Conservation (phyloP, 2,113 vertebrate species). For the Centropus bengalensis region DNA sequence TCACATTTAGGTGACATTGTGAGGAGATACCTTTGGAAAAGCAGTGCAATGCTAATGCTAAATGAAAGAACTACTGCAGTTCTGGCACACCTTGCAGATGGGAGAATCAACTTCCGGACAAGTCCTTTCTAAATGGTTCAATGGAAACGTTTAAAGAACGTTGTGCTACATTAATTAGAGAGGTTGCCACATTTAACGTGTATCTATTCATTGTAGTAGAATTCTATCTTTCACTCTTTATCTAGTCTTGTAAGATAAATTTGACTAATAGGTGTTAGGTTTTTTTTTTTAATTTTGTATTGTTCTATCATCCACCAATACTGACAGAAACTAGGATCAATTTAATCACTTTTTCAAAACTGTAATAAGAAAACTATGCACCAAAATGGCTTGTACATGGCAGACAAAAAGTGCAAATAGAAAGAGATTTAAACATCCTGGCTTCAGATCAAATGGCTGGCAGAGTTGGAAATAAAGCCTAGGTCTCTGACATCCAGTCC, state of each 20-base stretch:
- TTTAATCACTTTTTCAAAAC: neutral
- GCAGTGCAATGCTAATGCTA: neutral
- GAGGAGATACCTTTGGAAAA: neutral
- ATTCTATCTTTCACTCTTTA: neutral
- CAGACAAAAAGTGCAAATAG: neutral
- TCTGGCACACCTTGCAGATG: neutral
- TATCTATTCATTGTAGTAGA: neutral
- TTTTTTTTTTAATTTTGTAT: neutral
- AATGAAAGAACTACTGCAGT: neutral
- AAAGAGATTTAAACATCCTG: neutral
- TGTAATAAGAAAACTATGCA: neutral
- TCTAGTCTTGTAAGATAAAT: neutral
- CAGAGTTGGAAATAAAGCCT: neutral
- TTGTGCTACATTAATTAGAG: neutral
- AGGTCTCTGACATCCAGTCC: neutral
- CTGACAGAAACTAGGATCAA: neutral
- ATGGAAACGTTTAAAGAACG: neutral
- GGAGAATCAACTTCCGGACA: neutral
- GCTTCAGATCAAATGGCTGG: neutral
- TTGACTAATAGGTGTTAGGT: neutral
- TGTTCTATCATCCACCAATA: neutral
- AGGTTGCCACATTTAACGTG: neutral
- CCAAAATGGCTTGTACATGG: neutral
- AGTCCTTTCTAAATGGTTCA: neutral
- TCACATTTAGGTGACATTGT: neutral